Base-by-base conservation (phyloP, 1,140 invertebrate species). In the Tetranychus urticae region DNA sequence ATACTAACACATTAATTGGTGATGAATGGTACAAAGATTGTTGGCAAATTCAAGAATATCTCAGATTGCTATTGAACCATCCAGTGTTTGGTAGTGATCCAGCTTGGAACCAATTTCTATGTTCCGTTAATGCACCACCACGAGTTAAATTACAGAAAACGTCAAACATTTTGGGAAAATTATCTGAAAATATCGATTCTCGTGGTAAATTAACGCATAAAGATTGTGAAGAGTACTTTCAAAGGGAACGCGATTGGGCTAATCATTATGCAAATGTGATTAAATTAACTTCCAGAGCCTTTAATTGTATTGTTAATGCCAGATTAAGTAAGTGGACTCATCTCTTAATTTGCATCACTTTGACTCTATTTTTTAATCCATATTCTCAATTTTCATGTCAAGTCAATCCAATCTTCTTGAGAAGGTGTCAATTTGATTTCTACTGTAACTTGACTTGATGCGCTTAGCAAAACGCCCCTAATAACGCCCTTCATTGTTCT, bases 201-300 rank as follows among this genome's bases (percentile, higher is more conserved):
- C 37, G 59, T 42, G 39, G 10, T 7, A 48, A 59, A 57, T 62
- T 47, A 35, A 59, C 8, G 39, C 61, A 64, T 42, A 52, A 50
- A 50, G 74, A 76, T 66, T 71, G 72, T 61, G 74, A 76, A 64
- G 73, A 74, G 61, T 75, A 69, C 64, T 76, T 76, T 64, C 71
- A 74, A 57, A 72, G 70, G 59, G 70, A 73, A 64, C 63, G 72
- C 50, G 72, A 72, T 47, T 74, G 72, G 70, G 64, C 69, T 33
- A 66, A 65, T 39, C 66, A 72, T 56, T 72, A 72, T 66, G 58
- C 65, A 36, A 65, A 65, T 61, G 64, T 62, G 45, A 67, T 74
- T 47, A 70, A 71, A 65, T 69, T 72, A 64, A 63, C 68, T 46
- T 68, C 68, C 35, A 56, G 62, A 54, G 68, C 69, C 63, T 60